phyloP scores from a whole-genome alignment of 1,140 invertebrate species.

The Drosophila saltans region DNA sequence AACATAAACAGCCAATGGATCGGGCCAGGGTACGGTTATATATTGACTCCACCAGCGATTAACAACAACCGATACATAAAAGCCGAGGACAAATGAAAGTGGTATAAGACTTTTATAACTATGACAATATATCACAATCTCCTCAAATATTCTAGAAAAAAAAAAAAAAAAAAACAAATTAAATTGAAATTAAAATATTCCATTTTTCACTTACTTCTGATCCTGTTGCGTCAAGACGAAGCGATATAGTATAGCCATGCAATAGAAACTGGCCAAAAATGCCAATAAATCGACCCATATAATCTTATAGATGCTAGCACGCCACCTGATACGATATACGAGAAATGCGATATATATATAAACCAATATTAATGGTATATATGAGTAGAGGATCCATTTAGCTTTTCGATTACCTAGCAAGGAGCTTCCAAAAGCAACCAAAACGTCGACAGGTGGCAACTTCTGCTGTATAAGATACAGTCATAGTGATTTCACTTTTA shows the following conservation, averaged over 20 bases:
- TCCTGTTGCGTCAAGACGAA: conserved; percentile 89
- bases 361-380: not conserved
- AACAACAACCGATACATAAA: conserved; percentile 96
- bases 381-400: too few species aligned
- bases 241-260: conserved; percentile 93
- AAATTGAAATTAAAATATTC: not conserved
- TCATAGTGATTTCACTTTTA: conserved; percentile 85
- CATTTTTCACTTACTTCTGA: conserved; percentile 87
- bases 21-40: conserved; percentile 89
- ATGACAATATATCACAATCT: conserved; percentile 90
- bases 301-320: conserved; percentile 97
- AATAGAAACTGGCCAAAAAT: conserved; percentile 92
- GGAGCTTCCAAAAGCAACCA: conserved; percentile 92
- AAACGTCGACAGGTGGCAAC: conserved; percentile 92
- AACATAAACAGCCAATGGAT: conserved; percentile 92
- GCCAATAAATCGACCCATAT: conserved; percentile 95
- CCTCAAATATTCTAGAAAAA: conserved; percentile 87
- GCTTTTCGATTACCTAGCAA: conserved; percentile 86
- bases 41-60: conserved; percentile 97
- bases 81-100: conserved; percentile 93
- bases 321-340: conserved; percentile 87
- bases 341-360: not conserved
- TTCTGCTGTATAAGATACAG: conserved; percentile 93
- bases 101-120: conserved; percentile 92
- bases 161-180: conserved; percentile 29